Base-by-base conservation (phyloP, 1,140 invertebrate genomes). In the Colletes gigas region DNA sequence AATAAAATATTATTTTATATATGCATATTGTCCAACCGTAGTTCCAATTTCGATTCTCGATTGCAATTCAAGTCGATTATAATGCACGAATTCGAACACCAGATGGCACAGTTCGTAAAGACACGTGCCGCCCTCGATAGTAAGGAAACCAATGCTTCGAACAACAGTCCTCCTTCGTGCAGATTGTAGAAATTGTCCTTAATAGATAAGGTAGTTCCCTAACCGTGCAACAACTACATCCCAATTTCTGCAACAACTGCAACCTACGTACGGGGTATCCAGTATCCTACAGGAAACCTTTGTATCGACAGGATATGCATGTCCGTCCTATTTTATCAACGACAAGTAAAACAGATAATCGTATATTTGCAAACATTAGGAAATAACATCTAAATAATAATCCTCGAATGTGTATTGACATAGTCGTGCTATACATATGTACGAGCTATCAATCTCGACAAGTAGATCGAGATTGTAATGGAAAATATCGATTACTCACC, bases 151-250 rank as follows among this genome's bases (percentile, higher is more conserved):
- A 55, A n/a, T 4, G 1, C 21, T 15, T 39, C 44, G 41, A 69
- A 30, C 15, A 54, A 52, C 21, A 4, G 19, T n/a, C 1, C 47
- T 47, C 30, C 68, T 52, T 74, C 47, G 50, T 67, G 15, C 59
- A 30, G 50, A 12, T 50, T 12, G 10, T 50, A 9, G 59, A 78
- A 67, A 5, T 57, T 52, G 39, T 65, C 66, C 54, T 39, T 69
- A 8, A 59, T 41, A 39, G 83, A 73, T 85, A 84, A 81, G n/a
- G 21, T 12, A 81, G 73, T 62, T 85, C 67, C 44, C 68, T 77
- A 15, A 3, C 15, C 19, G 39, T 6, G 0, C 30, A 66, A 1
- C 59, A 44, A 50, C 2, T 10, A 41, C 3, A 62, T 15, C 14
- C 4, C 0, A 52, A 54, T 54, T 55, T 66, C 10, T 62, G 10